These are phyloP conservation scores for Psittacula cyanocephala DNA, from an alignment of 2,113 vertebrate species.

Conservation along the genomic window DNA sequence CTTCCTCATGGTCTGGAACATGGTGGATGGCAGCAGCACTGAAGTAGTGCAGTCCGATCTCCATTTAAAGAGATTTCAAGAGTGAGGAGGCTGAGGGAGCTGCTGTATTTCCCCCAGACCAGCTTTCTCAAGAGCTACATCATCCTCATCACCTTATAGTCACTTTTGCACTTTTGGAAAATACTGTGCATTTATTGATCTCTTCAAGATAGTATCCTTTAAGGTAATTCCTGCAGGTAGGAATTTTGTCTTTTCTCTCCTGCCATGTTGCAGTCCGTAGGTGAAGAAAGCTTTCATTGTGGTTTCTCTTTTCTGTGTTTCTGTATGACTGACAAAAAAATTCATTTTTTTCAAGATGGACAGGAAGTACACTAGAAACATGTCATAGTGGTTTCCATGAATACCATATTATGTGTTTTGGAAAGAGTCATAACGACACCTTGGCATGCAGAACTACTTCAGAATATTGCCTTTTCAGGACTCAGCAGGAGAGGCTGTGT, in stretches of 20 bases:
- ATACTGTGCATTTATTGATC: neutral
- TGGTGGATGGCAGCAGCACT: neutral
- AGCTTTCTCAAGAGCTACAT: neutral
- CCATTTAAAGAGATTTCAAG: neutral
- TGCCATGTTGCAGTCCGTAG: neutral
- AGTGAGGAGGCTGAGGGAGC: neutral
- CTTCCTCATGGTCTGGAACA: neutral
- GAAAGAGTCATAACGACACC: conserved; percentile 11
- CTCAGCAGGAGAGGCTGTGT: conserved; percentile 7
- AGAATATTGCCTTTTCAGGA: conserved; percentile 19
- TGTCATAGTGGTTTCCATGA: neutral
- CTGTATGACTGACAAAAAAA: neutral
- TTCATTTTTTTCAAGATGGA: neutral
- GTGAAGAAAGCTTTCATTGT: neutral
- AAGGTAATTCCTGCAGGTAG: neutral
- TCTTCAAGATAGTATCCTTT: neutral
- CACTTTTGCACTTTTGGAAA: neutral
- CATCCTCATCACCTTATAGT: neutral
- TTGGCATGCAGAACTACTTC: neutral
- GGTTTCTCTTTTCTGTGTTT: neutral
- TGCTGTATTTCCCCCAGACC: neutral
- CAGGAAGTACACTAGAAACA: neutral
- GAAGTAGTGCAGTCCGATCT: neutral
- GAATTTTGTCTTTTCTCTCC: neutral
- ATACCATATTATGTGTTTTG: neutral